Evolutionary conservation across 2,797 vertebrate species (phyloP).

Genomic region (Gobio occitaniae): DNA sequence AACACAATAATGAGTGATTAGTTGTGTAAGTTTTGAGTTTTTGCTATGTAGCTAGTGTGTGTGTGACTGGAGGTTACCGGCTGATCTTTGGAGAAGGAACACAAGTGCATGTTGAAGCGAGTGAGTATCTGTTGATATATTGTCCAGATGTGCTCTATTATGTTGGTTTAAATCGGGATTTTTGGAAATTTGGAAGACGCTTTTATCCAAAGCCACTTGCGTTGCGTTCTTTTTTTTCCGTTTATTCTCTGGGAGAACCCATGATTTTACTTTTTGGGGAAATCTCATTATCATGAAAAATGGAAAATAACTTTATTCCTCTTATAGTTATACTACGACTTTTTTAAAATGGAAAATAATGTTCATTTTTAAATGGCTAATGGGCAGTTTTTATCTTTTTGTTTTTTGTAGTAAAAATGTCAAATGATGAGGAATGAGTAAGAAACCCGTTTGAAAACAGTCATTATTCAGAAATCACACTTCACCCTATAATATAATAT

Average conservation of each 20-base stretch:
- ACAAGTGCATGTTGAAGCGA: constrained; percentile 27
- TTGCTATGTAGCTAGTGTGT: constrained; percentile 29
- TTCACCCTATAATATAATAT: neutral
- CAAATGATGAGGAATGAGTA: neutral
- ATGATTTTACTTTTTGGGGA: neutral
- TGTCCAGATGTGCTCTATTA: neutral
- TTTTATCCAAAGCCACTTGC: neutral
- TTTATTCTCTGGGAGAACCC: neutral
- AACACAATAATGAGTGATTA: neutral
- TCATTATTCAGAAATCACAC: neutral
- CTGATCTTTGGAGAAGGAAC: constrained; percentile 41
- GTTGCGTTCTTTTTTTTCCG: neutral
- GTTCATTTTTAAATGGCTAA: neutral
- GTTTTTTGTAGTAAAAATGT: neutral
- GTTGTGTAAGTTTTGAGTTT: neutral
- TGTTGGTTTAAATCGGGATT: neutral
- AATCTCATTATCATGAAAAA: neutral
- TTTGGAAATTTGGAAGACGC: neutral
- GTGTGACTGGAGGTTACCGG: constrained; percentile 29
- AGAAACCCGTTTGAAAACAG: constrained; percentile 13
- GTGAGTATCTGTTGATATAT: constrained; percentile 8
- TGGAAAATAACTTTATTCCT: neutral
- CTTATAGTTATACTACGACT: too few species aligned
- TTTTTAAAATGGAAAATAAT: neutral
- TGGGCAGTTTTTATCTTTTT: too few species aligned